A percentile compares a stretch with the other conserved stretches of the same genome.
Conservation (phyloP, 1,140 invertebrate species). For the Coptotermes formosanus region DNA sequence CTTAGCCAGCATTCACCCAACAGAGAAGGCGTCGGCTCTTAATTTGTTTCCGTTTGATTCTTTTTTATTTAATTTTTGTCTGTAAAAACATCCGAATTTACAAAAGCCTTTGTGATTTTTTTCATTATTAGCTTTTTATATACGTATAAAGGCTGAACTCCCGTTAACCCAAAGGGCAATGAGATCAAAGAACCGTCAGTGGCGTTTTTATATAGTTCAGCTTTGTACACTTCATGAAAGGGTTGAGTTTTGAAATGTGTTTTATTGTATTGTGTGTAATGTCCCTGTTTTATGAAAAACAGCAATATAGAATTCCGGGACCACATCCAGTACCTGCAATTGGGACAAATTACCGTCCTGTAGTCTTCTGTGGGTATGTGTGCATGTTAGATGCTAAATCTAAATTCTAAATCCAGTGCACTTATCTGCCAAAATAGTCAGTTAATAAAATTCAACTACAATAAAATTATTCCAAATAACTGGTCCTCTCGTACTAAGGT, state of each 20-base stretch:
- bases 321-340: too few relatives aligned
- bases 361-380: too few relatives aligned
- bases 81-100: not conserved
- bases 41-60: constrained; percentile 1
- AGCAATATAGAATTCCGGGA: too few relatives aligned
- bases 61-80: constrained; percentile 9
- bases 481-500: too few relatives aligned
- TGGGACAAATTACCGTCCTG: too few relatives aligned
- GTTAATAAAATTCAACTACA: too few relatives aligned
- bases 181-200: not conserved
- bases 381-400: too few relatives aligned
- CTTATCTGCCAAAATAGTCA: too few relatives aligned
- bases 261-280: not conserved
- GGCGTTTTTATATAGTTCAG: not conserved
- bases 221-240: not conserved
- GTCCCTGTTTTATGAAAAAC: not conserved
- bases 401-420: too few relatives aligned
- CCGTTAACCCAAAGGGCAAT: not conserved
- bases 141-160: not conserved
- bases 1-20: not conserved
- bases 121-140: not conserved
- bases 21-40: not conserved
- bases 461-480: too few relatives aligned
- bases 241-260: not conserved
- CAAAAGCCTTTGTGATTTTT: not conserved